Conservation (phyloP, 1,140 invertebrate species). For the Aphis craccivora region DNA sequence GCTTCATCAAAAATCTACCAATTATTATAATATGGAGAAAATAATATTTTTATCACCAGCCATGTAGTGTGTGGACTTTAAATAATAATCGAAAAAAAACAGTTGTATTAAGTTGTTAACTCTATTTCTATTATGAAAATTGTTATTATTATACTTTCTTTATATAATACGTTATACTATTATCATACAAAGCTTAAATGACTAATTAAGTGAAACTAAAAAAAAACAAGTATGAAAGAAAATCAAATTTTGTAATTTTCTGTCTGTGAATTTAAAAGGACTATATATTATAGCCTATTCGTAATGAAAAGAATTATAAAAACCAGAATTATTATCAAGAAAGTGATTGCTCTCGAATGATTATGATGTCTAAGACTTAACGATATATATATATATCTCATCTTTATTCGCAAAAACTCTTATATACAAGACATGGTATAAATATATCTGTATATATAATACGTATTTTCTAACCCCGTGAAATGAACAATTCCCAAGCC, state of each 20-base stretch:
- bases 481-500: slow-evolving; percentile 23
- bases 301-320: not conserved
- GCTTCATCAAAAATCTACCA: not conserved
- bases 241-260: not conserved
- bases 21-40: no score
- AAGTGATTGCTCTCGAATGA: not conserved
- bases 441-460: not conserved
- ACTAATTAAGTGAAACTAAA: not conserved
- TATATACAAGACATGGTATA: not conserved
- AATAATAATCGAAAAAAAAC: no score
- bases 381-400: not conserved
- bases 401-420: not conserved
- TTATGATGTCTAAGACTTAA: not conserved
- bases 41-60: no score
- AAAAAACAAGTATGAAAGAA: not conserved
- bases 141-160: not conserved
- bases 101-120: no score
- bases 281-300: not conserved
- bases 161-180: no score
- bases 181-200: not conserved
- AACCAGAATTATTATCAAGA: not conserved
- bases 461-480: not conserved
- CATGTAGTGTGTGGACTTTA: no score
- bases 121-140: no score
- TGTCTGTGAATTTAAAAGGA: not conserved